These are phyloP conservation scores for Istiophorus platypterus DNA, from an alignment of 2,113 vertebrate species.

Conservation along the genomic window DNA sequence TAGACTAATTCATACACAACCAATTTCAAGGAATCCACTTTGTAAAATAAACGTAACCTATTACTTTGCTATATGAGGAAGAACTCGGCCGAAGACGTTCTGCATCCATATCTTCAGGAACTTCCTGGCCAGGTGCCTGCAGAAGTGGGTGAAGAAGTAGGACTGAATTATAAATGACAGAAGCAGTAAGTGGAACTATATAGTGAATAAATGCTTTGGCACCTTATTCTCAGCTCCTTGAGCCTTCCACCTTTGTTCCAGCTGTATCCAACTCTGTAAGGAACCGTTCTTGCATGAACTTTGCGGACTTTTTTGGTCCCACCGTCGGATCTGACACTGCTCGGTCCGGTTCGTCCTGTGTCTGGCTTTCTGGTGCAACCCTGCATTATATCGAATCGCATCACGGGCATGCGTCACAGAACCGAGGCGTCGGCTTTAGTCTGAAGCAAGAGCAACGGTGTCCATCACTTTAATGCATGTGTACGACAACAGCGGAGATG, in stretches of 20 bases:
- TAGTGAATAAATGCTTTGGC: not conserved
- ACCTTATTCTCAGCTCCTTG: slow-evolving; percentile 88
- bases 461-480: not conserved
- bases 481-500: not conserved
- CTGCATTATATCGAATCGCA: slow-evolving; percentile 48
- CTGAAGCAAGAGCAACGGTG: not conserved
- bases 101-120: slow-evolving; percentile 91
- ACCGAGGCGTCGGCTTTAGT: not conserved
- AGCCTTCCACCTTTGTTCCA: slow-evolving; percentile 84
- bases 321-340: not conserved
- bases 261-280: slow-evolving; percentile 65
- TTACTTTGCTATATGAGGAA: slow-evolving; percentile 89
- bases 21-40: not conserved
- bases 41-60: not conserved
- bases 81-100: slow-evolving; percentile 89
- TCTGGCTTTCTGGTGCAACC: slow-evolving; percentile 14
- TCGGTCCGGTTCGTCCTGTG: not conserved
- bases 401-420: not conserved
- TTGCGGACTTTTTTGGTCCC: slow-evolving; percentile 37
- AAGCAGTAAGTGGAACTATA: not conserved
- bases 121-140: slow-evolving; percentile 90
- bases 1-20: not conserved
- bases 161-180: not conserved
- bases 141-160: not conserved
- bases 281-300: slow-evolving; percentile 44